Evolutionary conservation across 2,113 vertebrate species (phyloP).

Genomic region (Microtus montanus): DNA sequence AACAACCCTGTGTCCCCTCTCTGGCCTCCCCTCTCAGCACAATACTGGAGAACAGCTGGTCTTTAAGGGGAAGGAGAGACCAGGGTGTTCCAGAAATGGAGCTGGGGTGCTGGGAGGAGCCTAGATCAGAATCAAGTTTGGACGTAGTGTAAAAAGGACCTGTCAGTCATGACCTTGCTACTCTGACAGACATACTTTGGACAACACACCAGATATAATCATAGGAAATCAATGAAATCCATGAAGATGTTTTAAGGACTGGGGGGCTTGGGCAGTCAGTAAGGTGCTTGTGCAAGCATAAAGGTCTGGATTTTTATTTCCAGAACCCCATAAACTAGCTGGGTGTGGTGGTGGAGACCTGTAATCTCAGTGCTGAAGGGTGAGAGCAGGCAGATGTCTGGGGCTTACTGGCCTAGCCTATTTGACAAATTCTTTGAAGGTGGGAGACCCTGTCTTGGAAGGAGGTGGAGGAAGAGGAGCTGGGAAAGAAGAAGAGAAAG

Average conservation of each 20-base stretch:
- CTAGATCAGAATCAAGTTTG: background rate
- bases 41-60: background rate
- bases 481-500: background rate
- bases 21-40: background rate
- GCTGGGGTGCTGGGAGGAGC: background rate
- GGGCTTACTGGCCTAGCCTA: background rate
- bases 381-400: background rate
- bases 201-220: background rate
- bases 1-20: background rate
- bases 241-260: background rate
- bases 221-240: background rate
- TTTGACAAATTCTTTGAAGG: background rate
- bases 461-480: background rate
- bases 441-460: background rate
- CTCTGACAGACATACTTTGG: background rate
- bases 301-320: background rate
- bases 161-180: no score
- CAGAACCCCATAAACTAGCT: background rate
- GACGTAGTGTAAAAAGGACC: background rate
- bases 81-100: background rate
- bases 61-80: background rate
- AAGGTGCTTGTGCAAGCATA: background rate
- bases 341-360: background rate
- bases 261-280: background rate
- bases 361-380: background rate